Percentiles rank a stretch among this genome's conserved stretches.
phyloP scores from a whole-genome alignment of 2,797 vertebrate species.

The Anisognathus igniventris region DNA sequence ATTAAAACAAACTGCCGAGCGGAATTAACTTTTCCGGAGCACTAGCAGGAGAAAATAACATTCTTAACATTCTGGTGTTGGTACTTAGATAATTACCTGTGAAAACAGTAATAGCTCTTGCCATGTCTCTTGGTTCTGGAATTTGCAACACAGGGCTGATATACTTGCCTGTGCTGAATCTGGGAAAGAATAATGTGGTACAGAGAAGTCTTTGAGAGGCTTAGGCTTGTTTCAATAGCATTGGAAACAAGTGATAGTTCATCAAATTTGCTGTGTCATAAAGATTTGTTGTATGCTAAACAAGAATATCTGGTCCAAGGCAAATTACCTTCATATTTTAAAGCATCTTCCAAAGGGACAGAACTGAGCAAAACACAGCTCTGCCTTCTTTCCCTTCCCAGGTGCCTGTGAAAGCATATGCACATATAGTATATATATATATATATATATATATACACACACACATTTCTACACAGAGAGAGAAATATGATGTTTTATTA shows the following conservation, averaged over 20 bases:
- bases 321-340: not conserved
- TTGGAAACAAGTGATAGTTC: not conserved
- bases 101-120: not conserved
- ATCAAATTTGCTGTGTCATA: not conserved
- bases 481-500: not conserved
- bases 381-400: not conserved
- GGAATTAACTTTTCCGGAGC: not conserved
- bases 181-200: not conserved
- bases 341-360: not conserved
- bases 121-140: not conserved
- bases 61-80: not conserved
- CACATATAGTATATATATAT: rapidly evolving
- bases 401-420: not conserved
- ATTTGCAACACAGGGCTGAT: not conserved
- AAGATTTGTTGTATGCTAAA: not conserved
- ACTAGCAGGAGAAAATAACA: not conserved
- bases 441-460: rapidly evolving
- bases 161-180: not conserved
- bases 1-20: not conserved
- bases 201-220: not conserved
- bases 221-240: not conserved
- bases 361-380: not conserved
- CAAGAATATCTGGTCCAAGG: not conserved
- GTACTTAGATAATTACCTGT: not conserved
- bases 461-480: not conserved